Base-by-base conservation (phyloP, 2,888 invertebrate species). In the Asteroscopus sphinx region DNA sequence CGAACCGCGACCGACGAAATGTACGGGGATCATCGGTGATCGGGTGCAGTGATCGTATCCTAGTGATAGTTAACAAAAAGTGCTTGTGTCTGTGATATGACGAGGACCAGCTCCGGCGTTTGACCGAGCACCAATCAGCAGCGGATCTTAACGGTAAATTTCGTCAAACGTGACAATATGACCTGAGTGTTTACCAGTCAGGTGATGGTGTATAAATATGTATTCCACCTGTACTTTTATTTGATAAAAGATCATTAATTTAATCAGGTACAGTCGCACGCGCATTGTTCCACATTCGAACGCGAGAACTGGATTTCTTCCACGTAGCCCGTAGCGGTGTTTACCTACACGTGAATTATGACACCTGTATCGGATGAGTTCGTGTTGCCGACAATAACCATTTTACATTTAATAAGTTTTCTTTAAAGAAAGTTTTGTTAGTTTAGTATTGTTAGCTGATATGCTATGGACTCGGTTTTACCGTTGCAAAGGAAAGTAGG, bases 71-170 rank as follows among this genome's bases (percentile, higher is more conserved):
- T 83, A 63, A 73, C 72, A 71, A 70, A 73, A 60, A 81, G 86
- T 87, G 86, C 66, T 74, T 83, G 87, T 88, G 88, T 71, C 68
- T 82, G 87, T 87, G 86, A 87, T 87, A 90, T 92, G 92, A 83
- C 79, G 85, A 86, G 82, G 83, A 65, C 62, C 64, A 85, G 77
- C 80, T 81, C 83, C 78, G 78, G 83, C 80, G 76, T 79, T 82
- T 87, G 85, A 89, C 78, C 82, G 83, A 82, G 84, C 81, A 76
- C 81, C 79, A 70, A 73, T 73, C 74, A 79, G 68, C 84, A 83
- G 86, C 87, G 88, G 92, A 91, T 91, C 89, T 83, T 93, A 94
- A 93, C 94, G 94, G 94, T 93, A 94, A 93, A 88, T 89, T 82
- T 87, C 77, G 73, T 80, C 77, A 84, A 81, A 85, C 82, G 79